Base-by-base conservation (phyloP, 35 echinoderm and acorn worm species). In the Diadema setosum region DNA sequence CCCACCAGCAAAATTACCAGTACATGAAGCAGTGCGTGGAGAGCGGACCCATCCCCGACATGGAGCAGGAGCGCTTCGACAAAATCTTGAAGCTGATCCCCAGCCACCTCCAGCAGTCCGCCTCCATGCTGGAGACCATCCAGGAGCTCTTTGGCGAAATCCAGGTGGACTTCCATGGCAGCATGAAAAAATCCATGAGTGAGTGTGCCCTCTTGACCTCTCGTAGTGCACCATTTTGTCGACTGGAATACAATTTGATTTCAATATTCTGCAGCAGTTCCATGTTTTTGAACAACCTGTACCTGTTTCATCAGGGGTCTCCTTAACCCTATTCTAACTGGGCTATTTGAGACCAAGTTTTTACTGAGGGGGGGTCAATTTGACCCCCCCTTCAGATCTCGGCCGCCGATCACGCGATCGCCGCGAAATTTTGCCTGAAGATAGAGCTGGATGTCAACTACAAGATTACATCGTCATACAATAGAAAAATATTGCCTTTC, bases 131-230 rank as follows among this genome's bases (percentile, higher is more conserved):
- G 39, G 92, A 94, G 55, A 74, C 82, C 27, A 98, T 98, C n/a
- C 29, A 89, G 43, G 96, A 98, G 59, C 55, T 94, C 5, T 98
- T 89, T 82, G 33, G 89, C 40, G 96, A 98, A 63, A 76, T 98
- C n/a, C 48, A 98, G 58, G 46, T 45, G 17, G 92, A 98, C 43
- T 94, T 91, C 59, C 81, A 87, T 15, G 84, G 65, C 32, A 98
- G 96, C 78, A 98, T 98, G 64, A 94, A 94, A 46, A 98, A 94
- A 69, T 94, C 96, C 11, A 98, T 98, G 96, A 93, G 96, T 98
- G 81, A 89, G 88, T 87, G 5, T 44, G 32, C 39, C 9, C 3
- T 14, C 29, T 33, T 4, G 21, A 35, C 5, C n/a, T 76, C 40
- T 76, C 9, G 65, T 36, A 75, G 33, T 65, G 32, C 78, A 82